Conservation (phyloP, 2,888 invertebrate genomes). For the Chymomyza amoena region DNA sequence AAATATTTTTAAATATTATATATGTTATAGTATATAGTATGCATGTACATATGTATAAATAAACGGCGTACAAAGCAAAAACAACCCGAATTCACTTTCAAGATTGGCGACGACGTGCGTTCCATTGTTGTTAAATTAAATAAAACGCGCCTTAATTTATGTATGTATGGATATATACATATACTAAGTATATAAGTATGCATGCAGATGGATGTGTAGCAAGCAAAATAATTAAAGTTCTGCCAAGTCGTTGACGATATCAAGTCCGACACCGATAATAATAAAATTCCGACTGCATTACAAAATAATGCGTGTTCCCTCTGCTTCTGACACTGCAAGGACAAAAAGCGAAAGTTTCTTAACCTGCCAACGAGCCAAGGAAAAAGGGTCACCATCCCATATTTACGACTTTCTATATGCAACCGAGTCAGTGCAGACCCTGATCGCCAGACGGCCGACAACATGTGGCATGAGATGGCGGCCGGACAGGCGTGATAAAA, state of each 20-base stretch:
- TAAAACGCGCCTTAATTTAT: conserved; percentile 20
- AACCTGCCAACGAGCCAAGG: conserved; percentile 29
- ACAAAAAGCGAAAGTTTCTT: conserved; percentile 43
- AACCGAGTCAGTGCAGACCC: not conserved
- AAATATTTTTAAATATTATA: not conserved
- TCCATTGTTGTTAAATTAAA: conserved; percentile 18
- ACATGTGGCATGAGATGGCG: not conserved
- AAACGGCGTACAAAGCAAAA: conserved; percentile 7
- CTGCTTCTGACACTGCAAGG: conserved; percentile 34
- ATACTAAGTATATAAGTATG: not conserved
- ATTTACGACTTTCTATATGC: not conserved
- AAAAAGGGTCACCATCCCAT: conserved; percentile 7
- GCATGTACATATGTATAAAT: not conserved
- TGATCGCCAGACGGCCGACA: not conserved
- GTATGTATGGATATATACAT: conserved; percentile 18
- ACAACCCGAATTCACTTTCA: conserved; percentile 19
- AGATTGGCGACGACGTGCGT: conserved; percentile 1
- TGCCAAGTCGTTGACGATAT: not conserved
- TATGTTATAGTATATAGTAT: no score
- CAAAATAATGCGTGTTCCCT: conserved; percentile 3
- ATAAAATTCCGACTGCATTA: conserved; percentile 20
- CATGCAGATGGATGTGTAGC: conserved; percentile 32
- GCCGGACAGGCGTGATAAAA: conserved; percentile 12
- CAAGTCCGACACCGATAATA: not conserved
- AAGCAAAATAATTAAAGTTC: conserved; percentile 47